Evolutionary conservation across 2,113 vertebrate genomes (phyloP), one percentile per base, ranked within the genome.

Genomic region (Oreochromis spilurus): DNA sequence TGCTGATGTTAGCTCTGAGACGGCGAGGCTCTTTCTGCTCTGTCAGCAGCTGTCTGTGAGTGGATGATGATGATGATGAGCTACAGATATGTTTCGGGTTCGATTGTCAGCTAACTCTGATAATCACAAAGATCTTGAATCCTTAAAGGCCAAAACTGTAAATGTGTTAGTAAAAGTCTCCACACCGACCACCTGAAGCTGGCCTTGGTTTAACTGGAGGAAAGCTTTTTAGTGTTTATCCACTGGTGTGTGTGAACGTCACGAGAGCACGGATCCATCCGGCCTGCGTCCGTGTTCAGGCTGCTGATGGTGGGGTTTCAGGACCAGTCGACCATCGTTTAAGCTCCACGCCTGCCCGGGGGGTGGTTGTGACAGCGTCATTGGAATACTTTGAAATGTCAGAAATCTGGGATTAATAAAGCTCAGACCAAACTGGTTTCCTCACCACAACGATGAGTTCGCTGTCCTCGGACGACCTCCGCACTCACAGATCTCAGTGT

Each of bases 101-200:
- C 5, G 2, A 36, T 62, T 36, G 4, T 36, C 60, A 65, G 17
- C n/a, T 1, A 11, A 60, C 16, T 4, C 31, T 65, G 60, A 65
- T 36, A 4, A 65, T 36, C 60, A 2, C 17, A 62, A 62, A 65
- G 31, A 12, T 65, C 60, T 65, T n/a, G 60, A 36, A 36, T 62
- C 17, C 17, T 62, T 3, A n/a, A 62, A 1, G 60, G 17, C 0
- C 60, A 19, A 62, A 7, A 3, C 36, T 36, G 17, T n/a, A 12
- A 19, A 12, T 6, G 9, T 36, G 17, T 36, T 65, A 36, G 31
- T 65, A 7, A 65, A 65, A 10, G 17, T 65, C 60, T 12, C 17
- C 31, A n/a, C 31, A 36, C 9, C 4, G 5, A 36, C 31, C 31
- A n/a, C 31, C 4, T 12, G 60, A 2, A 36, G 31, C 60, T 65